phyloP scores from a whole-genome alignment of 2,888 invertebrate species.

The Sminthurinus aureus region DNA sequence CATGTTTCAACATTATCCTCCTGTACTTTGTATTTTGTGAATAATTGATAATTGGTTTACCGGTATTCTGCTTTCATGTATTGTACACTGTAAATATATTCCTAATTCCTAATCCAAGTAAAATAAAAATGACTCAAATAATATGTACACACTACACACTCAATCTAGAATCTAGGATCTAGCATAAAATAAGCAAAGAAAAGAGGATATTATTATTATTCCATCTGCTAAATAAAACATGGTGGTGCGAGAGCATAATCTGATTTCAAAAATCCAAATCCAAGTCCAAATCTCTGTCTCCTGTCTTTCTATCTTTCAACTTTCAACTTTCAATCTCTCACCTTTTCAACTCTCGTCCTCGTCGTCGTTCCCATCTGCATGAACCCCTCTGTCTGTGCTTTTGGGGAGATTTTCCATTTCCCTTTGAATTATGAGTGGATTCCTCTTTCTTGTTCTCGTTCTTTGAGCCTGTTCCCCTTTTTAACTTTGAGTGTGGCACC shows the following conservation, averaged over 20 bases:
- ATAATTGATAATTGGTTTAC: no score
- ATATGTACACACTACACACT: no score
- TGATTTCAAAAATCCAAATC: not conserved
- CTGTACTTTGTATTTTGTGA: no score
- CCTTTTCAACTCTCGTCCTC: not conserved
- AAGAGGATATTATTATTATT: not conserved
- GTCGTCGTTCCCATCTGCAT: not conserved
- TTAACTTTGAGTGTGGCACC: not conserved
- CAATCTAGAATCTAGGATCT: no score
- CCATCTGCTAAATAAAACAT: not conserved
- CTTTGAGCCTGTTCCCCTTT: no score
- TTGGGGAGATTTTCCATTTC: not conserved
- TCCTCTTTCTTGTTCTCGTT: not conserved
- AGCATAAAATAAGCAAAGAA: not conserved
- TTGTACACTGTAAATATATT: no score
- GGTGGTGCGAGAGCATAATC: not conserved
- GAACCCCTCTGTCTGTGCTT: not conserved
- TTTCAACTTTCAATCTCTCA: not conserved
- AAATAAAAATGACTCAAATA: no score
- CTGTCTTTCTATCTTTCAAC: not conserved
- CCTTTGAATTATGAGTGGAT: not conserved
- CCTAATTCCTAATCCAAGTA: no score
- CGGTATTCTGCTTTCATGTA: no score
- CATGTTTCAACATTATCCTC: no score
- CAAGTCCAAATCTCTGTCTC: not conserved